Evolutionary conservation across 2,888 invertebrate species (phyloP).

Genomic region (Melinaea marsaeus): DNA sequence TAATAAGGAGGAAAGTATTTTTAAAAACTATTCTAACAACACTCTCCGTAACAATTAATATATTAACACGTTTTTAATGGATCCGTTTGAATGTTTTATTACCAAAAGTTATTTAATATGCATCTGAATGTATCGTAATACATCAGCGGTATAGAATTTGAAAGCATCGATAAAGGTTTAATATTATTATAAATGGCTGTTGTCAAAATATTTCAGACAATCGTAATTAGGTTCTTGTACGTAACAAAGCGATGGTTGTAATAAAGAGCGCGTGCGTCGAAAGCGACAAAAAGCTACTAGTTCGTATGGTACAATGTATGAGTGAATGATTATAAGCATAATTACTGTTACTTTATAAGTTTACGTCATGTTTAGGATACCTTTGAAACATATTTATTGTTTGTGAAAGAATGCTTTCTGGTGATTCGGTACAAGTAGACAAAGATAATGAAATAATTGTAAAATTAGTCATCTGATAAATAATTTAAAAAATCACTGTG

Average conservation of each 20-base stretch:
- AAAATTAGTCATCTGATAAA: too few species aligned
- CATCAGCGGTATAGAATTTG: slow-evolving; percentile 34
- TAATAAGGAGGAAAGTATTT: too few species aligned
- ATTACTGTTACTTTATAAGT: too few species aligned
- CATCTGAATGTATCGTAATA: slow-evolving; percentile 23
- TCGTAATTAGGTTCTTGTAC: slow-evolving; percentile 73
- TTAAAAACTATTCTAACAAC: background rate
- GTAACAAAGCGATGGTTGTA: slow-evolving; percentile 62
- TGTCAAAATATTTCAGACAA: slow-evolving; percentile 74
- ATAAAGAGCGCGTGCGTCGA: slow-evolving; percentile 67
- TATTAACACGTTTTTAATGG: background rate
- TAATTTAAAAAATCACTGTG: too few species aligned
- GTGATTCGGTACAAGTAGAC: too few species aligned
- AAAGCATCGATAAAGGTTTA: slow-evolving; percentile 50
- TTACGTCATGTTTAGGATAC: too few species aligned
- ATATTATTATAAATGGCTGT: slow-evolving; percentile 68
- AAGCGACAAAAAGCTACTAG: slow-evolving; percentile 65
- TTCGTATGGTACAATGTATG: slow-evolving; percentile 46
- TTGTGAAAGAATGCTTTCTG: too few species aligned
- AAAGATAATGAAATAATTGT: too few species aligned
- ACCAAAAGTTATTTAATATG: slow-evolving; percentile 3
- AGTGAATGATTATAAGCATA: slow-evolving; percentile 27
- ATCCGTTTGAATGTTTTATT: background rate
- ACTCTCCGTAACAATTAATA: background rate
- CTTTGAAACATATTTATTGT: too few species aligned